A percentile compares a stretch with the other conserved stretches of the same genome.
Evolutionary conservation across 2,888 invertebrate genomes (phyloP).

Genomic region (Cynaeus angustus): DNA sequence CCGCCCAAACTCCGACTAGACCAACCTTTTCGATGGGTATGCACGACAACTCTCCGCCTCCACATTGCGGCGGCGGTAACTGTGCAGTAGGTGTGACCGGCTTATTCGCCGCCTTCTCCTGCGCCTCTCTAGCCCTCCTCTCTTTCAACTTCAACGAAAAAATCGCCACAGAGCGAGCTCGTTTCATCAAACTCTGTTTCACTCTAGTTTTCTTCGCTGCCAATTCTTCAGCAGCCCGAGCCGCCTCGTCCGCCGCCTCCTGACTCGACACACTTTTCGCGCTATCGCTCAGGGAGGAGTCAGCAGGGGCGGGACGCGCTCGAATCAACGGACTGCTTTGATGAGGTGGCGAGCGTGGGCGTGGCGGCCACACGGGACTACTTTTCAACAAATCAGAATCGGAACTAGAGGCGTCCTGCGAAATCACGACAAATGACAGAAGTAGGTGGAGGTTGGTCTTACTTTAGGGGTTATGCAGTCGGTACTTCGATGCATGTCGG

Average conservation of each 20-base stretch:
- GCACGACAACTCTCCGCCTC: constrained; percentile 88
- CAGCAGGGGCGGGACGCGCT: constrained; percentile 63
- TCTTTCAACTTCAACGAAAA: constrained; percentile 88
- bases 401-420: constrained; percentile 74
- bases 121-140: constrained; percentile 85
- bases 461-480: constrained; percentile 85
- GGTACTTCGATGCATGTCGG: constrained; percentile 75
- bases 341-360: constrained; percentile 66
- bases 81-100: constrained; percentile 70
- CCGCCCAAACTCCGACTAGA: neutral
- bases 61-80: constrained; percentile 77
- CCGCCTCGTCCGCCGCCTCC: constrained; percentile 72
- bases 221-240: constrained; percentile 75
- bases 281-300: constrained; percentile 74
- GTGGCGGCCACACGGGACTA: constrained; percentile 69
- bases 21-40: constrained; percentile 85
- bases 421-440: constrained; percentile 40
- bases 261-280: constrained; percentile 75
- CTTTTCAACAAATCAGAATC: constrained; percentile 75
- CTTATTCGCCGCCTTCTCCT: constrained; percentile 77
- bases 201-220: constrained; percentile 80
- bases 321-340: constrained; percentile 24
- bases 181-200: constrained; percentile 86
- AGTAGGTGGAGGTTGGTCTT: constrained; percentile 11
- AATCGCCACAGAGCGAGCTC: constrained; percentile 89